Percentiles rank a stretch among this genome's conserved stretches.
Evolutionary conservation across 2,888 invertebrate species (phyloP).

Genomic region (Leistus spinibarbis): DNA sequence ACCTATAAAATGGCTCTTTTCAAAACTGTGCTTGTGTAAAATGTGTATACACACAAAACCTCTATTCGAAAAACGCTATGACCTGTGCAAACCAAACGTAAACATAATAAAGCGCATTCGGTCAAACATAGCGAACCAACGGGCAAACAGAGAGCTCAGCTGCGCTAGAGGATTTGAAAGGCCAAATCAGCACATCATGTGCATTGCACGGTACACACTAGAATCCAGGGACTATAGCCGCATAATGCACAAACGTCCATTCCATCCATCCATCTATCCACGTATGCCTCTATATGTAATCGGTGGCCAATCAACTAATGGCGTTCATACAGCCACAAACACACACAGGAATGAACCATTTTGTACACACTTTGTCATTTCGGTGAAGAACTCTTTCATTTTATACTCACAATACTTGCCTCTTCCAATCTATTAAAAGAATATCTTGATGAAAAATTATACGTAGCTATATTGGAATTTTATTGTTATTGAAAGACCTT

Average conservation of each 20-base stretch:
- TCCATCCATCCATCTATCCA: background rate
- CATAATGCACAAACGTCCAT: background rate
- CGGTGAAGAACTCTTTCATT: too few relatives aligned
- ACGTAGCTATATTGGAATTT: too few relatives aligned
- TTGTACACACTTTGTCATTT: too few relatives aligned
- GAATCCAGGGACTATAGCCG: background rate
- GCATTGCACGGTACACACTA: background rate
- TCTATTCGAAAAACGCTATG: background rate
- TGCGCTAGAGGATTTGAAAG: background rate
- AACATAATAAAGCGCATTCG: background rate
- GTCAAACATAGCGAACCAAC: background rate
- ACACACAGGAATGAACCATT: slow-evolving; percentile 5
- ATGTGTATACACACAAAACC: too few relatives aligned
- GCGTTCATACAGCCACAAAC: background rate
- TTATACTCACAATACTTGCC: too few relatives aligned
- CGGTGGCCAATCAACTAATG: background rate
- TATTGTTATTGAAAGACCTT: too few relatives aligned
- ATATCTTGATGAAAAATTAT: too few relatives aligned
- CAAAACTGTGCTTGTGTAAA: too few relatives aligned
- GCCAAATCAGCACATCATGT: background rate
- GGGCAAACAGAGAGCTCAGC: background rate
- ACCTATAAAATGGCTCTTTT: too few relatives aligned
- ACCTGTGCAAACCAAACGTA: background rate
- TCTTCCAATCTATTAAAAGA: too few relatives aligned
- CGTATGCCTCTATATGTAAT: slow-evolving; percentile 1